Base-by-base conservation (phyloP, 2,113 vertebrate species). In the Pontoporia blainvillei region DNA sequence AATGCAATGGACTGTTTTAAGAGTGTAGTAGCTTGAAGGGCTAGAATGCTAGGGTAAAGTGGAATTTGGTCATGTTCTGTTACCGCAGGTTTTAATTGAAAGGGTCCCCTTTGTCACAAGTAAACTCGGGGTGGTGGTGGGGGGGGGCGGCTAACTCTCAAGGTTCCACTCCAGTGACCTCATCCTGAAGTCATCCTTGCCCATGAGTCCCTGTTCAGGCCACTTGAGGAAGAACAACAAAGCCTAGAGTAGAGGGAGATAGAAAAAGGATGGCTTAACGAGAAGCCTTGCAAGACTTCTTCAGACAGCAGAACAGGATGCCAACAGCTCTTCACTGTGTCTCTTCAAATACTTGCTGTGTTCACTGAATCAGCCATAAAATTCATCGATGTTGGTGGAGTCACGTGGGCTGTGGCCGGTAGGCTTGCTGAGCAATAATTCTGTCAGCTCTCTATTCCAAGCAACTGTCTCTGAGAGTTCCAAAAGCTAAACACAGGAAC, bases 401-500 rank as follows among this genome's bases (percentile, higher is more conserved):
- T 72, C 79, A 73, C 97, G 66, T 92, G 88, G 96, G 88, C 39
- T 91, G 41, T 96, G 94, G 95, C 85, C 71, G 1, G 96, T 6
- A 96, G 83, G 62, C 49, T 96, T 59, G 76, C 90, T 88, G 96
- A 69, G 78, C 39, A 98, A 89, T 96, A 97, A 96, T 91, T 96
- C 91, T 95, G 52, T 94, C 96, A 96, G 76, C 82, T 96, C 59
- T 97, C 92, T 93, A 79, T 88, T 71, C 17, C 49, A 91, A 79
- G 66, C 78, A 98, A 98, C 89, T 97, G 69, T 94, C 62, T 96
- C 67, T 71, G 61, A 92, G 83, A 52, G 54, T 61, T 94, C 94
- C 94, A 96, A 96, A 97, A 95, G 83, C 94, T 73, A 97, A 98
- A 98, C 52, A 97, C 31, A 97, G 96, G 96, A 98, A 98, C 98